Evolutionary conservation across 2,113 vertebrate species (phyloP).

Genomic region (Sphyrna mokarran): DNA sequence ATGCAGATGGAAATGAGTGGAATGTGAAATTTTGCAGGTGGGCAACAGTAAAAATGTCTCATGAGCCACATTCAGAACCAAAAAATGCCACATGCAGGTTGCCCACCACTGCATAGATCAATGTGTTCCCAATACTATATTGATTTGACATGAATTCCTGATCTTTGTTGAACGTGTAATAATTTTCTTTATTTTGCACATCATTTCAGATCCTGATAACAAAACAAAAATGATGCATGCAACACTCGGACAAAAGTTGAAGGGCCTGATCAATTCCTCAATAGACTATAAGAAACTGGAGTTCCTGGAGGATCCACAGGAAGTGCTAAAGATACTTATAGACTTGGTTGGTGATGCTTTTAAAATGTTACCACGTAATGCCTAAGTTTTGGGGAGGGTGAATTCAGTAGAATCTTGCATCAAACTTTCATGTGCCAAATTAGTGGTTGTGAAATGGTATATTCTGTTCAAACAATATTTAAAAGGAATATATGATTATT

Average conservation of each 20-base stretch:
- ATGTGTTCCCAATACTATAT: neutral
- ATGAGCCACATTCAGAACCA: too few species aligned
- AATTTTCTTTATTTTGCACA: neutral
- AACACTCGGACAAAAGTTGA: conserved; percentile 60
- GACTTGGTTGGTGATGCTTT: conserved; percentile 68
- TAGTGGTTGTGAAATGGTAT: neutral
- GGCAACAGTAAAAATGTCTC: too few species aligned
- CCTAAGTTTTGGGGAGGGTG: neutral
- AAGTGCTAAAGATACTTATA: conserved; percentile 63
- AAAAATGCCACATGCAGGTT: too few species aligned
- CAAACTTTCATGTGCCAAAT: neutral
- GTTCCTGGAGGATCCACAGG: conserved; percentile 54
- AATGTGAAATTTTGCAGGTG: too few species aligned
- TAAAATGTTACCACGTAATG: neutral
- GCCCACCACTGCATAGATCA: neutral
- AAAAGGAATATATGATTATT: neutral
- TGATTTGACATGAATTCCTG: neutral
- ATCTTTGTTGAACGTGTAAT: neutral
- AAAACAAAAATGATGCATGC: conserved; percentile 3
- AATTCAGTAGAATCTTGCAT: neutral
- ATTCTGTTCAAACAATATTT: neutral
- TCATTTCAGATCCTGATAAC: neutral
- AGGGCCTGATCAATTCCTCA: conserved; percentile 54
- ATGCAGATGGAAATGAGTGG: too few species aligned
- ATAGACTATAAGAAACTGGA: conserved; percentile 50